Conservation (phyloP, 2,113 vertebrate genomes). For the Tetrax tetrax region DNA sequence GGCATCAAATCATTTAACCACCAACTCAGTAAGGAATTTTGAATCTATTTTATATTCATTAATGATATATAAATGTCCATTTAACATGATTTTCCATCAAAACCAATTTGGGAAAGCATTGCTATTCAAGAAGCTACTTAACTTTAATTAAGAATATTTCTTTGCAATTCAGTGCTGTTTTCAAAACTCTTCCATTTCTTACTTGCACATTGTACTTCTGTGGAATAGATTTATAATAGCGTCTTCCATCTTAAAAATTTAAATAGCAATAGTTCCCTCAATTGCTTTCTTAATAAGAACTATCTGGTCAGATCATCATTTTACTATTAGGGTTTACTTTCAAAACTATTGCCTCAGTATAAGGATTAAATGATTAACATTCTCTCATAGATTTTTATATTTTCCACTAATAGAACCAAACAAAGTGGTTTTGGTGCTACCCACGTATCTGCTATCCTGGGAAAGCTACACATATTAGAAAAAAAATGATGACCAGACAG, state of each 20-base stretch:
- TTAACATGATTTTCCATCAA: neutral
- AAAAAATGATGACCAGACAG: neutral
- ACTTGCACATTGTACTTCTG: neutral
- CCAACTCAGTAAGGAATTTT: neutral
- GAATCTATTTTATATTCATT: neutral
- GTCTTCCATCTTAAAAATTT: neutral
- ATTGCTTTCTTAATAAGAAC: neutral
- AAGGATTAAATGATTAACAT: neutral
- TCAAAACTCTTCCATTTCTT: neutral
- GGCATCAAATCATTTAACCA: neutral
- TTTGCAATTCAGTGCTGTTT: neutral
- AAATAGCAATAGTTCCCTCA: neutral
- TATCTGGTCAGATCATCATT: neutral
- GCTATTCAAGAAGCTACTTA: neutral
- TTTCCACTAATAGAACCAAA: neutral
- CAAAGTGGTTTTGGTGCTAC: neutral
- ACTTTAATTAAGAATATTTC: neutral
- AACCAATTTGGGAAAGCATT: neutral
- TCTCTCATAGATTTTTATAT: neutral
- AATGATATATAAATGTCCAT: neutral
- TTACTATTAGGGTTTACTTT: neutral
- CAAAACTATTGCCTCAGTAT: neutral
- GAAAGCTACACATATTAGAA: neutral
- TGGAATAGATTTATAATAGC: neutral
- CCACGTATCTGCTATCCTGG: neutral